A percentile compares a stretch with the other conserved stretches of the same genome.
Conservation (phyloP, 2,888 invertebrate genomes). For the Pterobdella sp. region DNA sequence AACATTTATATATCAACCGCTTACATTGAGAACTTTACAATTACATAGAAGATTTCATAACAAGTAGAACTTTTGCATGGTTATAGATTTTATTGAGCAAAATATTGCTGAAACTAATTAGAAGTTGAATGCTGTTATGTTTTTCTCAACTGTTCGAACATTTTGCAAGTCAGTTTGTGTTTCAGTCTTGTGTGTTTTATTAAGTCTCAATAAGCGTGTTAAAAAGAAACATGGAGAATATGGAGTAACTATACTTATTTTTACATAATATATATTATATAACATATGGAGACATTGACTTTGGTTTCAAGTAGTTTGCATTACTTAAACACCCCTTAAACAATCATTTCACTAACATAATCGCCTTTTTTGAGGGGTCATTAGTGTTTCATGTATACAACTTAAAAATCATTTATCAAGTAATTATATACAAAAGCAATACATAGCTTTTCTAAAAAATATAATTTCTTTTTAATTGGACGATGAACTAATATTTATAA, state of each 20-base stretch:
- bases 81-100: background rate
- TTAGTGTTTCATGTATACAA: too few relatives aligned
- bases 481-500: background rate
- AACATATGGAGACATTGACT: background rate
- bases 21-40: too few relatives aligned
- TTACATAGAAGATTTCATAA: background rate
- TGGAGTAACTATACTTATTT: slow-evolving; percentile 8
- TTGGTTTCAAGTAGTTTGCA: background rate
- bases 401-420: too few relatives aligned
- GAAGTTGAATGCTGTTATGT: background rate
- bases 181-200: background rate
- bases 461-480: too few relatives aligned
- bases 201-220: background rate
- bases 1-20: too few relatives aligned
- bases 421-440: too few relatives aligned
- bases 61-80: background rate
- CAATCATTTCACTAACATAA: background rate
- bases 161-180: background rate
- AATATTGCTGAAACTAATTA: background rate
- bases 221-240: background rate
- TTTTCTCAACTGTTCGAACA: background rate
- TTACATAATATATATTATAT: background rate
- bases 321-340: background rate
- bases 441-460: too few relatives aligned
- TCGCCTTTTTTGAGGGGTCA: too few relatives aligned